Percentiles rank a stretch among this genome's conserved stretches.
Evolutionary conservation across 2,888 invertebrate genomes (phyloP).

Genomic region (Himalopsyche kuldschensis): DNA sequence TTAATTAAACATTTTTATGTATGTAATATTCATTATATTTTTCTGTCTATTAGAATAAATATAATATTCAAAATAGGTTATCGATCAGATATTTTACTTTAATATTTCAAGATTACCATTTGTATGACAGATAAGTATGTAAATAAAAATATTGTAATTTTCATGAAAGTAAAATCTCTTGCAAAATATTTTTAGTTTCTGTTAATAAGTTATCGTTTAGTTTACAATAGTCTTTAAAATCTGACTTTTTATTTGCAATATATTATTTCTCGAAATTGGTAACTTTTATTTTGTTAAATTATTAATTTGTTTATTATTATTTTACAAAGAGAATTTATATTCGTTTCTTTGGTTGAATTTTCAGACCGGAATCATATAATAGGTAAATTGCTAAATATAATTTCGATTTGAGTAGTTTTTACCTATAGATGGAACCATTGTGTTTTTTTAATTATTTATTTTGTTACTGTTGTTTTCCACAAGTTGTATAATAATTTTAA

Average conservation of each 20-base stretch:
- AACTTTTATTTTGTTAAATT: slow-evolving; percentile 6
- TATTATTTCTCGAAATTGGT: background rate
- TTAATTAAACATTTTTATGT: no score
- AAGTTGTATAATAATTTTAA: background rate
- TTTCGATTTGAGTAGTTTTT: slow-evolving; percentile 2
- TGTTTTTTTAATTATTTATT: background rate
- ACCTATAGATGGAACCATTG: slow-evolving; percentile 2
- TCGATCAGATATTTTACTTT: no score
- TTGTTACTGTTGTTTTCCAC: background rate
- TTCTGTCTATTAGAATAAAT: no score
- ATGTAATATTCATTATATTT: no score
- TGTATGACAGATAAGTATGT: no score
- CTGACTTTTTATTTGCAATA: background rate
- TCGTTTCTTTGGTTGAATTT: slow-evolving; percentile 50
- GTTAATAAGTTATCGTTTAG: background rate
- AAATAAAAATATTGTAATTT: no score
- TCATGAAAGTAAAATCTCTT: background rate
- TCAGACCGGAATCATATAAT: slow-evolving; percentile 64
- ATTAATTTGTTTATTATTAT: slow-evolving; percentile 28
- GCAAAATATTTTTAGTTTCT: slow-evolving; percentile 1
- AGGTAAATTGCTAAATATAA: slow-evolving; percentile 49
- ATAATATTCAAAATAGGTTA: no score
- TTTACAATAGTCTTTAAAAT: background rate
- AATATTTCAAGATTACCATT: no score
- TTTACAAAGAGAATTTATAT: slow-evolving; percentile 35